A percentile compares a stretch with the other conserved stretches of the same genome.
phyloP scores from a whole-genome alignment of 2,888 invertebrate species.

The Plagodis pulveraria region DNA sequence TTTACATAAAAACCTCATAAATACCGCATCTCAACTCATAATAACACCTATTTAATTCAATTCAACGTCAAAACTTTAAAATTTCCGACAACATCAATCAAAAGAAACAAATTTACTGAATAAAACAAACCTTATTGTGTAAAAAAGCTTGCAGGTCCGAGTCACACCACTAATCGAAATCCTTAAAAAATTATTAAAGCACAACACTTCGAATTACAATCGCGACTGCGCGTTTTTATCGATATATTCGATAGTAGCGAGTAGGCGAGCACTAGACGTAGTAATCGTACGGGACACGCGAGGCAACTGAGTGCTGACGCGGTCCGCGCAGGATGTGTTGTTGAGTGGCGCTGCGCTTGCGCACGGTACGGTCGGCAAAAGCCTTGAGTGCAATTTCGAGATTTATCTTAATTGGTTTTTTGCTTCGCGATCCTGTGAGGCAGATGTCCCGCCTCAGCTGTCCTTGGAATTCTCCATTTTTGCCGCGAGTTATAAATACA shows the following conservation, averaged over 20 bases:
- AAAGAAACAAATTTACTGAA: constrained; percentile 22
- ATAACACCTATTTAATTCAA: constrained; percentile 10
- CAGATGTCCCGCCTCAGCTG: constrained; percentile 24
- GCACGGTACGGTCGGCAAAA: constrained; percentile 53
- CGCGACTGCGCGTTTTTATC: constrained; percentile 56
- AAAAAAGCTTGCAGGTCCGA: constrained; percentile 61
- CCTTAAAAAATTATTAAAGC: constrained; percentile 51
- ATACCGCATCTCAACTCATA: constrained; percentile 7
- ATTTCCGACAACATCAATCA: constrained; percentile 32
- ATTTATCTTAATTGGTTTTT: constrained; percentile 59
- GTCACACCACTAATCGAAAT: constrained; percentile 56
- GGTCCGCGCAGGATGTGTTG: constrained; percentile 37
- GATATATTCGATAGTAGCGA: constrained; percentile 49
- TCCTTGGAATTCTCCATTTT: constrained; percentile 25
- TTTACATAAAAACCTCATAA: constrained; percentile 28
- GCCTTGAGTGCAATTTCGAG: constrained; percentile 63
- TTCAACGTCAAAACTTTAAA: constrained; percentile 5
- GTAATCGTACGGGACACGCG: constrained; percentile 48
- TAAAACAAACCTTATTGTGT: constrained; percentile 54
- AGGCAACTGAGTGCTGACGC: constrained; percentile 62
- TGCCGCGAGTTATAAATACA: constrained; percentile 7
- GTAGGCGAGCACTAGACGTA: constrained; percentile 38
- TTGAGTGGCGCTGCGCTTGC: constrained; percentile 48
- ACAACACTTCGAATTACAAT: constrained; percentile 56
- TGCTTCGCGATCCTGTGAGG: constrained; percentile 31